phyloP scores from a whole-genome alignment of 2,113 vertebrate species.

The Hemiscyllium ocellatum region DNA sequence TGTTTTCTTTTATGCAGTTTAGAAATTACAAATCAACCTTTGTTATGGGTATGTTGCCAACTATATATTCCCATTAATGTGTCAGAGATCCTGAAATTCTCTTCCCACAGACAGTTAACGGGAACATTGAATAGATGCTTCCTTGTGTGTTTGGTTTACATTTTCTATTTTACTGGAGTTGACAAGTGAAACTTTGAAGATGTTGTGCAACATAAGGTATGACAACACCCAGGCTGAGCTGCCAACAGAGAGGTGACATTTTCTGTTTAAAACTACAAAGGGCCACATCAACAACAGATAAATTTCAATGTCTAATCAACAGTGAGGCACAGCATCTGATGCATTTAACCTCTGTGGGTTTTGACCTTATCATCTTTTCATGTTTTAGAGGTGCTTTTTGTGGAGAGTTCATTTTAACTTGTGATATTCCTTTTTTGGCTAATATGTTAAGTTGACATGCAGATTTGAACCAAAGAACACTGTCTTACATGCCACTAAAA shows the following conservation, averaged over 20 bases:
- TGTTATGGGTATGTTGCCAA: neutral
- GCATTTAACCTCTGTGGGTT: neutral
- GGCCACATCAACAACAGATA: neutral
- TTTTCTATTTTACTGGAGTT: neutral
- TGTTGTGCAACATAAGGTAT: neutral
- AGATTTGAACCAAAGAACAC: neutral
- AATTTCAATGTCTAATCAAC: neutral
- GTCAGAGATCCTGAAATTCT: neutral
- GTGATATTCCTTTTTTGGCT: neutral
- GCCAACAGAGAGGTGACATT: neutral
- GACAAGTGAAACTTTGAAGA: neutral
- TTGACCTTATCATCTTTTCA: neutral
- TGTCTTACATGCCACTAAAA: neutral
- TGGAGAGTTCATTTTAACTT: neutral
- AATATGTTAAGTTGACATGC: neutral
- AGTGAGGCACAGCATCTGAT: neutral
- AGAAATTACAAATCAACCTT: neutral
- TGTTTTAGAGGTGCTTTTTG: neutral
- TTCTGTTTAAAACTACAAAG: neutral
- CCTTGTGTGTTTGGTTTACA: neutral
- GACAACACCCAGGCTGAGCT: neutral
- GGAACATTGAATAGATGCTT: neutral
- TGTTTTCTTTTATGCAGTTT: neutral
- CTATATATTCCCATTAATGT: neutral
- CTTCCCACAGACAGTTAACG: neutral